phyloP scores from a whole-genome alignment of 2,797 vertebrate genomes.

The Hoplostethus mediterraneus region DNA sequence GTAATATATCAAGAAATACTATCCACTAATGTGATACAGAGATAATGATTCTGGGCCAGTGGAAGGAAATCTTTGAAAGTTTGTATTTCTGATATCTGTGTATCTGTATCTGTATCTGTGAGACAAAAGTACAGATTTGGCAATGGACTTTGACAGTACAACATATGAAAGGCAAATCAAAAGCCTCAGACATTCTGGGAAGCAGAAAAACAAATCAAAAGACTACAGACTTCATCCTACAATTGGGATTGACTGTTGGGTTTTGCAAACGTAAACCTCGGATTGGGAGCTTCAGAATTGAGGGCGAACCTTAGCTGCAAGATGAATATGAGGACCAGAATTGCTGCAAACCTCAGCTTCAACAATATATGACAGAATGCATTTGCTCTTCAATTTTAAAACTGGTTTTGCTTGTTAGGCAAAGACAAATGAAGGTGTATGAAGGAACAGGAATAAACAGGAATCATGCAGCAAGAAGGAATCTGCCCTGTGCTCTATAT shows the following conservation, averaged over 20 bases:
- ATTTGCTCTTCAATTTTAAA: too few species aligned
- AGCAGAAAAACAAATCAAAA: neutral
- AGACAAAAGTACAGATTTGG: neutral
- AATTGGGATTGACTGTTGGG: too few species aligned
- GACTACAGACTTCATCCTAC: neutral
- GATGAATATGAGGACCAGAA: too few species aligned
- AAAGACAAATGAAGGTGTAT: too few species aligned
- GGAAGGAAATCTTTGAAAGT: neutral
- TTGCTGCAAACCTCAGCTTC: too few species aligned
- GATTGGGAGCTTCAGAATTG: too few species aligned
- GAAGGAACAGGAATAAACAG: constrained; percentile 4
- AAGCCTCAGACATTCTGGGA: neutral
- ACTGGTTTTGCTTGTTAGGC: too few species aligned
- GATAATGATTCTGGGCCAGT: neutral
- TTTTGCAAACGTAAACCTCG: too few species aligned
- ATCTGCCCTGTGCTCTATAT: neutral
- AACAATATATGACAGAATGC: too few species aligned
- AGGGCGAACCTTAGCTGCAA: too few species aligned
- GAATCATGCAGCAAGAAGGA: constrained; percentile 1
- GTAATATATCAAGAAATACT: neutral
- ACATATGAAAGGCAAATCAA: neutral
- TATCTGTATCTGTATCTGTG: too few species aligned
- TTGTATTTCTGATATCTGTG: neutral
- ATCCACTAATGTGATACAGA: neutral
- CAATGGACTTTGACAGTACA: neutral